Evolutionary conservation across 2,888 invertebrate genomes (phyloP), one percentile per base, ranked within the genome.

Genomic region (Xylota segnis): DNA sequence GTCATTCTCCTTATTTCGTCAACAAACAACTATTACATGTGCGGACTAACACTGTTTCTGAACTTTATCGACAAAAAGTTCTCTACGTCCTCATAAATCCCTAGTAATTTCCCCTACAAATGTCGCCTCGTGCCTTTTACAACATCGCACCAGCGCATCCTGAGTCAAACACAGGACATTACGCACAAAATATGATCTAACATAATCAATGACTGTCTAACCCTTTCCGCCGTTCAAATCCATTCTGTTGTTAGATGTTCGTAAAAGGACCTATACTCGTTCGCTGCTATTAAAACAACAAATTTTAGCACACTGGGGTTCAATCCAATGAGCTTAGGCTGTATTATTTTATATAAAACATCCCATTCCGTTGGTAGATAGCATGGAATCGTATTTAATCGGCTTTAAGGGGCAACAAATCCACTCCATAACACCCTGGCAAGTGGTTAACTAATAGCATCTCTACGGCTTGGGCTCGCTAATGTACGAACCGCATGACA

Each of bases 261-360:
- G 16, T 0, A 4, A 32, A 32, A 7, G 56, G 16, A 3, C 32
- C 16, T 9, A 34, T 18, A 16, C 37, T 37, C 23, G 7, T 37
- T 37, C 18, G 23, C 18, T 5, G 9, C 18, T 23, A 12, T 43
- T 40, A 59, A 12, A 59, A 40, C 59, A 59, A 59, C 40, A 43
- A 43, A 40, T 59, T 40, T 27, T n/a, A 37, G 43, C 40, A n/a
- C 43, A 59, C 43, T 59, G n/a, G 23, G 40, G 59, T 40, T 40
- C 37, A 59, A 59, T 59, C 27, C 43, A 59, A 59, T 59, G 40
- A 23, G 59, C 59, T 59, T 59, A 59, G 59, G 59, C 43, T 40
- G 43, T 59, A 59, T 59, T 59, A 59, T 59, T 43, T 59, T 43
- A 59, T 59, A 59, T 59, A 59, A 59, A 59, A 59, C 43, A 59